Evolutionary conservation across 2,113 vertebrate genomes (phyloP), one percentile per base, ranked within the genome.

Genomic region (Platycercus adscitus): DNA sequence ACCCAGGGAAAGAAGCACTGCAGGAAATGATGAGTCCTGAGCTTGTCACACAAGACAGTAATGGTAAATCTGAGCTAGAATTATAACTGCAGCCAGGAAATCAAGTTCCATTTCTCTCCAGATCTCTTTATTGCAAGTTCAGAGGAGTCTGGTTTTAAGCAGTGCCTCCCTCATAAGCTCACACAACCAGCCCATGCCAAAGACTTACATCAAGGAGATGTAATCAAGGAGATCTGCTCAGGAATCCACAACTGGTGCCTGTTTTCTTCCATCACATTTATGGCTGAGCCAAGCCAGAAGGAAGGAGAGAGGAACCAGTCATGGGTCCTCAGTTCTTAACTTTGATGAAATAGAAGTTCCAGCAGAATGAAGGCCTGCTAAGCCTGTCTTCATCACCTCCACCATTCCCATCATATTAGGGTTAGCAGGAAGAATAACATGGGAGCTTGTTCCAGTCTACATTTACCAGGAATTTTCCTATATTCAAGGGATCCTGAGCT

Each of bases 1-100:
- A 83, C 17, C 12, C 3, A 0, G 0, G 4, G 47, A 81, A 94
- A 85, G 79, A 52, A 58, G 39, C 12, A 23, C 35, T 0, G 1
- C 21, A 56, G 72, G n/a, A 39, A 78, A n/a, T 61, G 35, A 13
- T 1, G 20, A 65, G 31, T 37, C 26, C 47, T 60, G 24, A 88
- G 28, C 13, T 68, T 46, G 44, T 52, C 72, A 92, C 35, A 44
- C 43, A 47, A 56, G 6, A 58, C 15, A 10, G 9, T n/a, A 5
- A 13, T 41, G 50, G 35, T n/a, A 92, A 81, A 81, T 52, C 41
- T 39, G 55, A 93, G 47, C 21, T 61, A 29, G 15, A 79, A 56
- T 14, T 7, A 23, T 41, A 88, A 50, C 31, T 33, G 9, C 11
- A 68, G 65, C 33, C 72, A 72, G 35, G 41, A 95, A 73, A 75